Percentiles rank a stretch among this genome's conserved stretches.
Conservation (phyloP, 2,888 invertebrate species). For the Asteroscopus sphinx region DNA sequence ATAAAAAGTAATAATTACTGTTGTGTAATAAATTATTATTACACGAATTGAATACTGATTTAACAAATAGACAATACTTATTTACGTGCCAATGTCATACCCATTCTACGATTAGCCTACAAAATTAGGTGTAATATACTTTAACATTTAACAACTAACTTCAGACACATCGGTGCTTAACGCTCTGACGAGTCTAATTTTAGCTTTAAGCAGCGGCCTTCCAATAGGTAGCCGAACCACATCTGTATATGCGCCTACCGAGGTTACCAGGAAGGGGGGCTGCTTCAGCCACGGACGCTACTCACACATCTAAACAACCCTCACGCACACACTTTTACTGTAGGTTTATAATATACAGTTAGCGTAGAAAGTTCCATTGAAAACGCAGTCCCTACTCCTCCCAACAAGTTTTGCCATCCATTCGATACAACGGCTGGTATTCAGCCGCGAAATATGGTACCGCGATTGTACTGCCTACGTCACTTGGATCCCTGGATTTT, state of each 20-base stretch:
- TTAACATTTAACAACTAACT: background rate
- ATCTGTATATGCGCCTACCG: slow-evolving; percentile 40
- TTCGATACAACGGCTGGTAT: slow-evolving; percentile 35
- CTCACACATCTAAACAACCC: slow-evolving; percentile 58
- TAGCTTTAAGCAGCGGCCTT: slow-evolving; percentile 38
- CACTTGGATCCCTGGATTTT: slow-evolving; percentile 79
- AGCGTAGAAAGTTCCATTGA: slow-evolving; percentile 82
- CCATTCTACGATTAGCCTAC: too few relatives aligned
- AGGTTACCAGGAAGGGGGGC: slow-evolving; percentile 60
- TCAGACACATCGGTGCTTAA: slow-evolving; percentile 6
- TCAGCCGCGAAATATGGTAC: slow-evolving; percentile 60
- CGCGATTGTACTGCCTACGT: slow-evolving; percentile 83
- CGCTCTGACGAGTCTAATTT: slow-evolving; percentile 37
- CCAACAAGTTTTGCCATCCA: slow-evolving; percentile 67
- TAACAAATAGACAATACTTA: too few relatives aligned
- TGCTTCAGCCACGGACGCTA: slow-evolving; percentile 50
- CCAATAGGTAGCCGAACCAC: slow-evolving; percentile 14
- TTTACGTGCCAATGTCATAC: too few relatives aligned
- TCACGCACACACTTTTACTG: slow-evolving; percentile 49
- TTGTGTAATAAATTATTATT: too few relatives aligned
- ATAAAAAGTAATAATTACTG: too few relatives aligned
- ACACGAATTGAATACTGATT: too few relatives aligned
- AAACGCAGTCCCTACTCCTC: slow-evolving; percentile 67
- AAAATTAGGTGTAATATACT: too few relatives aligned
- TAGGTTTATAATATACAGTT: slow-evolving; percentile 58